Conservation (phyloP, 1,140 invertebrate species). For the Rhyzopertha dominica region DNA sequence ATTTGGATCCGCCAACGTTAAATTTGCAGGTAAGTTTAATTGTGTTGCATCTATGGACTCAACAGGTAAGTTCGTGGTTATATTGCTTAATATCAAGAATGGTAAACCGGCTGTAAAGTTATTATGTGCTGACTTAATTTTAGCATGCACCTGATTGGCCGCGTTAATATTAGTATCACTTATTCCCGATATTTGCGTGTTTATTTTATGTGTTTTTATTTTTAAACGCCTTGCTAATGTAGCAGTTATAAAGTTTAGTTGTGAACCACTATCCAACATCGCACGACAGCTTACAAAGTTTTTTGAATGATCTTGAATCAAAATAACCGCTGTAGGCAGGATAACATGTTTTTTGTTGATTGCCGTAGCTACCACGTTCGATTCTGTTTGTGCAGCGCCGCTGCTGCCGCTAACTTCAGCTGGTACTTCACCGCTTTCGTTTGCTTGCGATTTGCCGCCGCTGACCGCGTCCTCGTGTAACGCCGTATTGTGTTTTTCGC, state of each 20-base stretch:
- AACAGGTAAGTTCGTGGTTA: background rate
- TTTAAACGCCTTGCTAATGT: constrained; percentile 9
- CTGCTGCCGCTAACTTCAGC: no score
- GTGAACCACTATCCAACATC: constrained; percentile 6
- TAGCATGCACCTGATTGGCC: background rate
- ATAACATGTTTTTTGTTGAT: no score
- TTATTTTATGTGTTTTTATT: background rate
- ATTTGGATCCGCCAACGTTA: background rate
- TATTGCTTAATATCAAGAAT: background rate
- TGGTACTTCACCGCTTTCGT: no score
- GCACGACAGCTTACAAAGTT: constrained; percentile 2
- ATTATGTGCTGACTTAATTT: background rate
- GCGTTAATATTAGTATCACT: background rate
- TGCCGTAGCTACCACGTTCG: no score
- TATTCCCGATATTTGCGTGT: background rate
- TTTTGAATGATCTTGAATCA: background rate
- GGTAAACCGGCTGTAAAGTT: background rate
- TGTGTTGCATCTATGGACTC: constrained; percentile 2
- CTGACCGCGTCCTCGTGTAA: no score
- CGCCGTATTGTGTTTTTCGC: constrained; percentile 20
- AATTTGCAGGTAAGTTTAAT: background rate
- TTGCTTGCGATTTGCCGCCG: no score
- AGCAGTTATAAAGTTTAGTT: constrained; percentile 11
- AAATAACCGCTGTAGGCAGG: constrained; percentile 5
- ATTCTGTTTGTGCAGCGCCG: no score